A percentile compares a stretch with the other conserved stretches of the same genome.
Evolutionary conservation across 1,140 invertebrate genomes (phyloP).

Genomic region (Drosophila sucinea): DNA sequence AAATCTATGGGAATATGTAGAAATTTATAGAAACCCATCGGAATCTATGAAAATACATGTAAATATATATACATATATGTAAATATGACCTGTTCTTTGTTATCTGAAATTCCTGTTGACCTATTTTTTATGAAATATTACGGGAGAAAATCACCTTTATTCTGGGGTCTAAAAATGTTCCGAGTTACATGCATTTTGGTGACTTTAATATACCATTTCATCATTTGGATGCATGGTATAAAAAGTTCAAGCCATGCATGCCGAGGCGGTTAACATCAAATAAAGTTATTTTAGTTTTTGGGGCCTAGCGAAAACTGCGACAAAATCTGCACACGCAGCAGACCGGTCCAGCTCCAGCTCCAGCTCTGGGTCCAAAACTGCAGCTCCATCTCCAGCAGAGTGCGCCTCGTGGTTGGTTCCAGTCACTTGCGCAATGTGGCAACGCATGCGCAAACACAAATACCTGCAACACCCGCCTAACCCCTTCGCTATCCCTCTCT

Average conservation of each 20-base stretch:
- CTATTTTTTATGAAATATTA: too few species aligned
- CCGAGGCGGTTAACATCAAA: conserved; percentile 71
- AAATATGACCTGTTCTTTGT: too few species aligned
- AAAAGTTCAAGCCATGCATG: conserved; percentile 58
- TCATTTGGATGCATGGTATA: too few species aligned
- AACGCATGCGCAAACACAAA: conserved; percentile 57
- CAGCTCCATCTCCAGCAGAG: conserved; percentile 16
- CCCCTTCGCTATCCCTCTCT: background rate
- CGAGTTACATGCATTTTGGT: too few species aligned
- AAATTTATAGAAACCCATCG: too few species aligned
- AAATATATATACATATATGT: too few species aligned
- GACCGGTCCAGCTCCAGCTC: conserved; percentile 24
- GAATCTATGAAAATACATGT: too few species aligned
- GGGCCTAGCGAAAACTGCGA: conserved; percentile 39
- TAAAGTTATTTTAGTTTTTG: conserved; percentile 61
- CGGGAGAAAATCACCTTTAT: conserved; percentile 2
- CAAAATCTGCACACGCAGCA: conserved; percentile 70
- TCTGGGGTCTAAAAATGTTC: too few species aligned
- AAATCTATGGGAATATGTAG: too few species aligned
- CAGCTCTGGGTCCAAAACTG: conserved; percentile 12
- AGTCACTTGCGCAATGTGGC: conserved; percentile 69
- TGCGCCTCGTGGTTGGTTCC: conserved; percentile 15
- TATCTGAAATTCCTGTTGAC: too few species aligned
- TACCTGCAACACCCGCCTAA: conserved; percentile 6
- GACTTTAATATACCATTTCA: too few species aligned